These are phyloP conservation scores for Phengaris arion DNA, from an alignment of 2,888 invertebrate species.

Conservation along the genomic window DNA sequence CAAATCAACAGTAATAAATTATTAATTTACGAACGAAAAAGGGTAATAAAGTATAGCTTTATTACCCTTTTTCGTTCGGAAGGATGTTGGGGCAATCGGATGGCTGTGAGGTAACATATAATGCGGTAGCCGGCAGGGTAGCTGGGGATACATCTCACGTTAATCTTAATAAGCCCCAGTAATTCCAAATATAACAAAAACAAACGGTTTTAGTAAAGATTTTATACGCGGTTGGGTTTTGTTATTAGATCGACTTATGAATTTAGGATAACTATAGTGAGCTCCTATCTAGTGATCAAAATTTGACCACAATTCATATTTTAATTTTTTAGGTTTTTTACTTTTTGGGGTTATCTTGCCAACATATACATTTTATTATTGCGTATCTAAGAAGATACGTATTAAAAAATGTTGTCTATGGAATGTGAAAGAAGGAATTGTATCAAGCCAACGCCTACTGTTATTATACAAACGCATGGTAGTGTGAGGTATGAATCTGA, in stretches of 20 bases:
- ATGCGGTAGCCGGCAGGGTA: not conserved
- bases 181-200: constrained; percentile 13
- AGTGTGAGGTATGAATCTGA: too few species aligned
- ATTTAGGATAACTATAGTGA: not conserved
- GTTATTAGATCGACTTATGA: constrained; percentile 7
- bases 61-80: too few species aligned
- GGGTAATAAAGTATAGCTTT: constrained; percentile 19
- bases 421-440: too few species aligned
- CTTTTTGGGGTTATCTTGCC: too few species aligned
- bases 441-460: too few species aligned
- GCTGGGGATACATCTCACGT: not conserved
- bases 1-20: not conserved
- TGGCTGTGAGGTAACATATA: not conserved
- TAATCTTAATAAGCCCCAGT: constrained; percentile 5
- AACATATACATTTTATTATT: too few species aligned
- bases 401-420: too few species aligned
- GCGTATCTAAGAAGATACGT: too few species aligned
- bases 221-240: not conserved
- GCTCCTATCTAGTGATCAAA: too few species aligned
- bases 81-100: not conserved
- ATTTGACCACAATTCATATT: too few species aligned
- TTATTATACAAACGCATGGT: too few species aligned
- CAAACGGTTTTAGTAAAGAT: not conserved
- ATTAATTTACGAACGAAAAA: constrained; percentile 6
- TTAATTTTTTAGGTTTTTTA: too few species aligned